phyloP scores from a whole-genome alignment of 2,797 vertebrate species.

The Mormyrops attenuatus region DNA sequence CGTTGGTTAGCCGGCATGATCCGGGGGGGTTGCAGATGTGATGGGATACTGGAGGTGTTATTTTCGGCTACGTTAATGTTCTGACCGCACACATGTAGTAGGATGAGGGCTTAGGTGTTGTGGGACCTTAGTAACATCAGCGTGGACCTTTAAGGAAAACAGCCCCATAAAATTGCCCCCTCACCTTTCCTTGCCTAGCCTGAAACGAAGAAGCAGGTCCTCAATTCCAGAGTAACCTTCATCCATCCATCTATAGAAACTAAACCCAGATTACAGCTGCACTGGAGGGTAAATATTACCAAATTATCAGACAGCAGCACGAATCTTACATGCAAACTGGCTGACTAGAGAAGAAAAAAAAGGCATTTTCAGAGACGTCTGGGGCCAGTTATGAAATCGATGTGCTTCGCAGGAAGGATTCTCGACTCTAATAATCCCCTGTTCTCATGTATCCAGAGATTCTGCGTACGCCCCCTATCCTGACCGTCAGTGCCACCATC shows the following conservation, averaged over 20 bases:
- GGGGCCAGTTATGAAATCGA: slow-evolving; percentile 17
- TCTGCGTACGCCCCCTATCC: slow-evolving; percentile 18
- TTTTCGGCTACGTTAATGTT: not conserved
- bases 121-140: not conserved
- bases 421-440: slow-evolving; percentile 36
- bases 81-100: not conserved
- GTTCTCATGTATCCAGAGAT: slow-evolving; percentile 36
- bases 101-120: not conserved
- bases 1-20: not conserved
- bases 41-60: not conserved
- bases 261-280: not conserved
- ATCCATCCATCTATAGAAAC: not conserved
- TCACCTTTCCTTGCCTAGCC: not conserved
- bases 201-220: not conserved
- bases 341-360: not conserved
- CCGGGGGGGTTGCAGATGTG: not conserved
- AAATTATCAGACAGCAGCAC: not conserved
- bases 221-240: not conserved
- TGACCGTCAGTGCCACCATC: not conserved
- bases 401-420: not conserved
- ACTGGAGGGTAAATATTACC: not conserved
- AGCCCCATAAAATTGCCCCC: not conserved
- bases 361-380: not conserved
- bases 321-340: not conserved
- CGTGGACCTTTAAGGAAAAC: not conserved